Percentiles rank a stretch among this genome's conserved stretches.
Conservation (phyloP, 2,113 vertebrate genomes). For the Colaptes auratus region DNA sequence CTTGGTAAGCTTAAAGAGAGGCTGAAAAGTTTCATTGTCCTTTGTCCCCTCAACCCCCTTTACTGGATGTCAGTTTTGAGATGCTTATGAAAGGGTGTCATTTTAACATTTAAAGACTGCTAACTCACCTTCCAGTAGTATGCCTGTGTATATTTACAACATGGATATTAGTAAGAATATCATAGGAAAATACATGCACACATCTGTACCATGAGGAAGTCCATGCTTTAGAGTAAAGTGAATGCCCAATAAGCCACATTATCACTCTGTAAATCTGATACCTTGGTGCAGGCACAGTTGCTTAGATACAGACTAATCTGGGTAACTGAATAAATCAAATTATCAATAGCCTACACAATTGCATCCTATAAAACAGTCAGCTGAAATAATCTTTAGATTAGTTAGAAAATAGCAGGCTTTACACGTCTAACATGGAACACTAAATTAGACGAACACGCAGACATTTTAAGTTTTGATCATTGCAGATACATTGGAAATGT, state of each 20-base stretch:
- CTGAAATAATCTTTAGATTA: constrained; percentile 64
- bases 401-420: constrained; percentile 22
- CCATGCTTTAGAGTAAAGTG: neutral
- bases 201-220: neutral
- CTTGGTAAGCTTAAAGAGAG: neutral
- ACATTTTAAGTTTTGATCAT: constrained; percentile 51
- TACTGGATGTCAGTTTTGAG: neutral
- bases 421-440: neutral
- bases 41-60: neutral
- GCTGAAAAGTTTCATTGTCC: too few species aligned
- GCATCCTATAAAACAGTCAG: constrained; percentile 60
- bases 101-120: neutral
- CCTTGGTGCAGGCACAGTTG: constrained; percentile 63
- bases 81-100: rapidly evolving
- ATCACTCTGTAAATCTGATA: constrained; percentile 32
- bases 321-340: constrained; percentile 73
- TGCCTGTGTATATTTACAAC: rapidly evolving
- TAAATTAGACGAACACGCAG: constrained; percentile 70
- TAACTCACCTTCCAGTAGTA: neutral
- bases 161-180: rapidly evolving
- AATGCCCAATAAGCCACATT: neutral
- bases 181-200: neutral
- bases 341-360: constrained; percentile 73
- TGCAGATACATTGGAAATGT: constrained; percentile 50
- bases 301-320: constrained; percentile 73